Percentiles rank a stretch among this genome's conserved stretches.
phyloP scores from a whole-genome alignment of 2,888 invertebrate genomes.

The Nomada flava region DNA sequence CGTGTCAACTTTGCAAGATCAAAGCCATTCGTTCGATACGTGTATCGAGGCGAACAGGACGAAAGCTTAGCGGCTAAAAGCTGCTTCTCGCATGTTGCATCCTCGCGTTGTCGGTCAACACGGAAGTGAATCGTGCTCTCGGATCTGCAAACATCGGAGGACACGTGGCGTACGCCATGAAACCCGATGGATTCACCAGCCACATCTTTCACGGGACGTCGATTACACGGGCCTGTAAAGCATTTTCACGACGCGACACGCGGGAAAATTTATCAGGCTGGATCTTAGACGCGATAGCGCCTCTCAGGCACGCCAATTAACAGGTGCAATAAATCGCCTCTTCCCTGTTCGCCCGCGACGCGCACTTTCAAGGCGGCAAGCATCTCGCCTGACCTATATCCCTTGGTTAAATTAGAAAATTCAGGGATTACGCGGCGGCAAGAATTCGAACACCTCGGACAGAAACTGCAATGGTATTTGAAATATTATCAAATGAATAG shows the following conservation, averaged over 20 bases:
- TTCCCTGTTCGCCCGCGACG: not conserved
- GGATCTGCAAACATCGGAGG: slow-evolving; percentile 12
- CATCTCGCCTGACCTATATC: slow-evolving; percentile 2
- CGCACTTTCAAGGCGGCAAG: not conserved
- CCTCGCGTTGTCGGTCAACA: slow-evolving; percentile 9
- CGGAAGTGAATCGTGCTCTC: slow-evolving; percentile 27
- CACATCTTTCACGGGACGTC: slow-evolving; percentile 19
- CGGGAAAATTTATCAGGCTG: slow-evolving; percentile 47
- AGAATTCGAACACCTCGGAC: not conserved
- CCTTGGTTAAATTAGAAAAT: slow-evolving; percentile 4
- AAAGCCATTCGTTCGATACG: too few species aligned
- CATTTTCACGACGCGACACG: slow-evolving; percentile 32
- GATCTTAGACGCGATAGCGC: slow-evolving; percentile 42
- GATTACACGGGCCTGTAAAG: slow-evolving; percentile 27
- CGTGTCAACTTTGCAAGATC: too few species aligned
- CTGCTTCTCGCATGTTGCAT: not conserved
- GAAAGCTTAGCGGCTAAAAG: not conserved
- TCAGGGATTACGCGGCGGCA: not conserved
- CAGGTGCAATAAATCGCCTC: slow-evolving; percentile 34
- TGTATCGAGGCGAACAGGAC: not conserved
- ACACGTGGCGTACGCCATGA: slow-evolving; percentile 20
- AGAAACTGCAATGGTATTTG: not conserved
- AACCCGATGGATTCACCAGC: not conserved
- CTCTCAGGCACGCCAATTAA: slow-evolving; percentile 38
- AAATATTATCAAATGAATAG: not conserved